Percentiles rank a stretch among this genome's conserved stretches.
Evolutionary conservation across 1,140 invertebrate species (phyloP).

Genomic region (Ceratina japonica): DNA sequence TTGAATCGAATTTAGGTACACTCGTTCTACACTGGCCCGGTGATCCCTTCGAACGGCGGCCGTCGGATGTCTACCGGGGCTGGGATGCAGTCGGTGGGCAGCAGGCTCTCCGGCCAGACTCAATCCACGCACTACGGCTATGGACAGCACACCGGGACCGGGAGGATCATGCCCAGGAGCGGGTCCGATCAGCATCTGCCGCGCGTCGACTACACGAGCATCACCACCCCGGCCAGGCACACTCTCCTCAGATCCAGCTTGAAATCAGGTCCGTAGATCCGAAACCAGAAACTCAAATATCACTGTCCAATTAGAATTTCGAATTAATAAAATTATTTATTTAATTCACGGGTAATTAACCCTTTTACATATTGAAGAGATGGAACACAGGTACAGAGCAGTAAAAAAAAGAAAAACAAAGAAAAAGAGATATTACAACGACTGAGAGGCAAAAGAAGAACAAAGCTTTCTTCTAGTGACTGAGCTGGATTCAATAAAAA

Average conservation of each 20-base stretch:
- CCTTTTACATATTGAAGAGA: too few species aligned
- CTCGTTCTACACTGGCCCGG: slow-evolving; percentile 87
- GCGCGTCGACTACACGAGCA: slow-evolving; percentile 87
- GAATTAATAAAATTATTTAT: too few species aligned
- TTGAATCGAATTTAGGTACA: slow-evolving; percentile 81
- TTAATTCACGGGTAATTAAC: too few species aligned
- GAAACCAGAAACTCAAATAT: not conserved
- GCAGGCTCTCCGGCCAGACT: slow-evolving; percentile 75
- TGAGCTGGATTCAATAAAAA: too few species aligned
- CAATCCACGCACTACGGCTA: slow-evolving; percentile 79
- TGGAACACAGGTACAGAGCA: too few species aligned
- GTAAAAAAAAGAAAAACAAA: too few species aligned
- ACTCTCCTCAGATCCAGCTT: slow-evolving; percentile 87
- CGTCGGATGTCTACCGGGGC: slow-evolving; percentile 82
- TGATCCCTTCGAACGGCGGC: slow-evolving; percentile 78
- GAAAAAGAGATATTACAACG: too few species aligned
- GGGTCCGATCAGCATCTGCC: slow-evolving; percentile 92
- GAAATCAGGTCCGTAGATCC: slow-evolving; percentile 81
- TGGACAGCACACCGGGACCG: slow-evolving; percentile 77
- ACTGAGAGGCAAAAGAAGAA: too few species aligned
- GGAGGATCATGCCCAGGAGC: slow-evolving; percentile 86
- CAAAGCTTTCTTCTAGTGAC: too few species aligned
- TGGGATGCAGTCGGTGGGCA: slow-evolving; percentile 77
- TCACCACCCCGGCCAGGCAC: slow-evolving; percentile 85
- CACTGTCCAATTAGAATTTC: too few species aligned